A percentile compares a stretch with the other conserved stretches of the same genome.
Conservation (phyloP, 2,888 invertebrate genomes). For the Latheticus oryzae region DNA sequence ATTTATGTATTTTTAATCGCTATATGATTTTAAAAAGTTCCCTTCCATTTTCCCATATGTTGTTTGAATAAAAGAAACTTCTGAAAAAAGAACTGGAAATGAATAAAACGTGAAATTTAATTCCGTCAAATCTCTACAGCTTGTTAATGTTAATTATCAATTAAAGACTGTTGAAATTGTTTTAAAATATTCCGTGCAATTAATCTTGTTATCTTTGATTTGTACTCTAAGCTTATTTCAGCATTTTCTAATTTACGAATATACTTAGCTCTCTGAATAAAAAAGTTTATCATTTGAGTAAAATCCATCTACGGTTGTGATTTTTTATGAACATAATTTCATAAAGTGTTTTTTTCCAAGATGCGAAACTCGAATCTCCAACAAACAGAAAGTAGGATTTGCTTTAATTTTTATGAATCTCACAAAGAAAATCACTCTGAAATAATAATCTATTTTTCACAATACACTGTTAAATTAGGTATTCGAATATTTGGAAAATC, state of each 20-base stretch:
- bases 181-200: slow-evolving; percentile 17
- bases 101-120: slow-evolving; percentile 27
- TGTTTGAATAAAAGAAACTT: slow-evolving; percentile 24
- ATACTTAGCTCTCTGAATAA: no score
- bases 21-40: slow-evolving; percentile 30
- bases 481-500: slow-evolving; percentile 3
- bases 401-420: slow-evolving; percentile 1
- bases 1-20: slow-evolving; percentile 41
- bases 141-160: slow-evolving; percentile 32
- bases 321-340: slow-evolving; percentile 7
- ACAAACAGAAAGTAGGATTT: slow-evolving; percentile 1
- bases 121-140: slow-evolving; percentile 17
- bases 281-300: not conserved
- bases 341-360: slow-evolving; percentile 3
- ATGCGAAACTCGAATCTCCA: slow-evolving; percentile 4
- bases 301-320: not conserved
- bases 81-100: slow-evolving; percentile 26
- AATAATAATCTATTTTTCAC: slow-evolving; percentile 1
- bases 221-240: no score
- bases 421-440: not conserved
- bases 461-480: not conserved
- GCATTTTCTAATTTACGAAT: no score
- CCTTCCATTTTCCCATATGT: slow-evolving; percentile 33
- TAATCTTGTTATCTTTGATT: no score
- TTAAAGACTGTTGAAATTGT: slow-evolving; percentile 29